Base-by-base conservation (phyloP, 2,113 vertebrate genomes). In the Coracopsis vasa region DNA sequence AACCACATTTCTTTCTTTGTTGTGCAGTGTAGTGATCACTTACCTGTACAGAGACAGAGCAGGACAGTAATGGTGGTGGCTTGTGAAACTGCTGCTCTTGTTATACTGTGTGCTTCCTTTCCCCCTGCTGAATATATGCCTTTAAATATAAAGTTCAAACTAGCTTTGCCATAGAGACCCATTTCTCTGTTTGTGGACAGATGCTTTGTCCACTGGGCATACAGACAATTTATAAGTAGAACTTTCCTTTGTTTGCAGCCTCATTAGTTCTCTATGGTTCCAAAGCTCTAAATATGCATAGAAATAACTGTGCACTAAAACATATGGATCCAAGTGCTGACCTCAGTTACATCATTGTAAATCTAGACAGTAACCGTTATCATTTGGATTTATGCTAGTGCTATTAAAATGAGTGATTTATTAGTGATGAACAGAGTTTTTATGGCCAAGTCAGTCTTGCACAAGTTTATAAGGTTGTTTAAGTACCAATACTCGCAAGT, bases 381-480 rank as follows among this genome's bases (percentile, higher is more conserved):
- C 16, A 24, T 62, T 70, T 4, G 6, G 39, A 42, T 84, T 93
- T 91, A 71, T 62, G 33, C 50, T 44, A 44, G 42, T 81, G 86
- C 61, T 70, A 7, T 83, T 82, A 70, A 83, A 87, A 77, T 70
- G 33, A 91, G 51, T 67, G 78, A 95, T 92, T 94, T 96, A 92
- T 86, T 86, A 51, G 53, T 3, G 74, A 48, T 73, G 51, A 93
- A 83, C 2, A 0, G 31, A 25, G 14, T 37, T 94, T 96, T 93
- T 90, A 88, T 70, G 53, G 48, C 51, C 7, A 2, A 58, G n/a
- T 51, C 78, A 78, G 60, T 78, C 58, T 80, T 91, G 72, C 64
- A 60, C 29, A 50, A 50, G 29, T 94, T 86, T 88, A 44, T 91
- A 79, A 83, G 72, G 7, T 35, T 82, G 53, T 72, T 88, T 89